Base-by-base conservation (phyloP, 2,113 vertebrate genomes). In the Mellivora capensis region DNA sequence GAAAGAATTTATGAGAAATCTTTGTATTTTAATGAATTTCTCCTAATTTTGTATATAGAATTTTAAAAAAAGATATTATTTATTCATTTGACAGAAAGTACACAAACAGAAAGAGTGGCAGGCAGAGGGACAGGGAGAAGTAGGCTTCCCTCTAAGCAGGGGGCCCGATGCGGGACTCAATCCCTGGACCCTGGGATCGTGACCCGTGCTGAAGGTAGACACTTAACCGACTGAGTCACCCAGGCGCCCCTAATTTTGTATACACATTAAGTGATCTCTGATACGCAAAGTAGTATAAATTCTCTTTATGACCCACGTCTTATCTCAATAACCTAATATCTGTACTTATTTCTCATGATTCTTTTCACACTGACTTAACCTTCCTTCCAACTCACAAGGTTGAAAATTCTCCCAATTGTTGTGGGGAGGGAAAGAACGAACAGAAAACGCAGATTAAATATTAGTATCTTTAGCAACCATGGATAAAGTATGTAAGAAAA, bases 361-460 rank as follows among this genome's bases (percentile, higher is more conserved):
- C 94, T 97, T 92, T 89, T 77, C 84, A 93, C 90, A 85, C 10
- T 62, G 71, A 96, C 31, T 96, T 61, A 91, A 91, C 42, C 15
- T 34, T 95, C 54, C 54, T 91, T 71, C 49, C 71, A 95, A 76
- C 10, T 10, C 49, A 83, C 44, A 85, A 94, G 27, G 71, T 8
- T 74, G 10, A 14, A 87, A 27, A 87, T 57, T 72, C 47, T 18
- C 29, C 76, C 61, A 93, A 52, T 25, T 90, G 64, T 0, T 64
- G 39, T 47, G 14, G 29, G 25, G 15, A 62, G 29, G 27, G 34
- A 20, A 2, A n/a, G 14, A 93, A 93, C 23, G 34, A 87, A 76
- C 31, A 76, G 77, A 94, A 91, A 94, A 74, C 79, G 62, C n/a
- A 79, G 42, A 49, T 37, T 42, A 79, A 62, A 74, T 34, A 90